A percentile compares a stretch with the other conserved stretches of the same genome.
These are phyloP conservation scores for Rhinogobius similis DNA, from an alignment of 2,113 vertebrate species.

Conservation along the genomic window DNA sequence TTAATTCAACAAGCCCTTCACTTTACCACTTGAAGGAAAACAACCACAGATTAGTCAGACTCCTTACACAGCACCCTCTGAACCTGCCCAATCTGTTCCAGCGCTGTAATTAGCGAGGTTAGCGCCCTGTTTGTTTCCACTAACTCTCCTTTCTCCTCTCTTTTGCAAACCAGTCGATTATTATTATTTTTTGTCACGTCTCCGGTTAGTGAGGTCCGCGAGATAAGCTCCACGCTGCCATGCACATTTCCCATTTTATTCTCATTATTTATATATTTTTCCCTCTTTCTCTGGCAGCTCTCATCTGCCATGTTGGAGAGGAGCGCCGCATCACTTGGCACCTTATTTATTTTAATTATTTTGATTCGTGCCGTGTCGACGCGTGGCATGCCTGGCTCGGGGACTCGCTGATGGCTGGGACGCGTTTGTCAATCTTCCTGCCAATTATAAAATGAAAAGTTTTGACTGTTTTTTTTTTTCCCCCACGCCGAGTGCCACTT, in stretches of 20 bases:
- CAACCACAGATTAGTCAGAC: not conserved
- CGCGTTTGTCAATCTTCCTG: constrained; percentile 79
- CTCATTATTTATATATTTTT: not conserved
- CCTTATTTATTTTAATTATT: constrained; percentile 84
- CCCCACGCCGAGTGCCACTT: constrained; percentile 41
- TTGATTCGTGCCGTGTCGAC: constrained; percentile 68
- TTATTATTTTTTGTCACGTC: constrained; percentile 65
- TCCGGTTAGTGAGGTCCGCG: constrained; percentile 43
- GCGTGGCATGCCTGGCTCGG: constrained; percentile 58
- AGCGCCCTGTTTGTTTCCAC: not conserved
- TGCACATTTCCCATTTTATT: constrained; percentile 32
- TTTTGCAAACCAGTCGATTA: constrained; percentile 43
- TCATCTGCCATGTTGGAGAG: constrained; percentile 59
- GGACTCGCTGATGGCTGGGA: constrained; percentile 76
- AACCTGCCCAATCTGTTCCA: not conserved
- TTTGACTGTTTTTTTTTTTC: constrained; percentile 57
- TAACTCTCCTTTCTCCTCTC: not conserved
- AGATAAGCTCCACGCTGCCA: constrained; percentile 61
- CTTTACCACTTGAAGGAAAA: too few relatives aligned
- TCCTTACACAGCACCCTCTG: not conserved
- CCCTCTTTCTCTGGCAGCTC: constrained; percentile 39
- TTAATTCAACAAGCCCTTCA: too few relatives aligned
- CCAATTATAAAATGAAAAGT: constrained; percentile 79
- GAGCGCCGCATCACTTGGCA: constrained; percentile 66
- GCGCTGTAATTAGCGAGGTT: constrained; percentile 2